Evolutionary conservation across 2,113 vertebrate genomes (phyloP).

Genomic region (Silurus meridionalis): DNA sequence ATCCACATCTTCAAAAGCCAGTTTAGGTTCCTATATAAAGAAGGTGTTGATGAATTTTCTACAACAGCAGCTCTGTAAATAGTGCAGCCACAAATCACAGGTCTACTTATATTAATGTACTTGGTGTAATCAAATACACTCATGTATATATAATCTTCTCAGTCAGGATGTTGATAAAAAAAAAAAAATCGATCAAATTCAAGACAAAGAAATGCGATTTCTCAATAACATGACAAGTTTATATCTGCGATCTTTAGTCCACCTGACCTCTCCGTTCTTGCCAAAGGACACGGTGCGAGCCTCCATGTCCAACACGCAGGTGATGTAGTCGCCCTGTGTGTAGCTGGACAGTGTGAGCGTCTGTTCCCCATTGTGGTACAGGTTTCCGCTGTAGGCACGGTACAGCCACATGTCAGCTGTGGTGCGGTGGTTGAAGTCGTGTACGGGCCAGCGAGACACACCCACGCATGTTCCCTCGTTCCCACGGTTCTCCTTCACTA

Average conservation of each 20-base stretch:
- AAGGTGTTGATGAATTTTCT: background rate
- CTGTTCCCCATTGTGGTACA: slow-evolving; percentile 78
- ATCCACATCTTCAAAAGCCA: slow-evolving; percentile 79
- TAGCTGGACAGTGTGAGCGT: slow-evolving; percentile 74
- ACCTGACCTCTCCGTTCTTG: slow-evolving; percentile 67
- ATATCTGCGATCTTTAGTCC: background rate
- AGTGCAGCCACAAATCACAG: too few relatives aligned
- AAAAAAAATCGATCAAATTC: too few relatives aligned
- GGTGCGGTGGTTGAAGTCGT: slow-evolving; percentile 80
- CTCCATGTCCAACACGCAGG: slow-evolving; percentile 80
- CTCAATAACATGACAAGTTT: background rate
- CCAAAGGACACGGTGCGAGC: slow-evolving; percentile 79
- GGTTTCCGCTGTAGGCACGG: slow-evolving; percentile 78
- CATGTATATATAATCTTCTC: too few relatives aligned
- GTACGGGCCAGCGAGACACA: slow-evolving; percentile 77
- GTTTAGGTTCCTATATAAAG: slow-evolving; percentile 71
- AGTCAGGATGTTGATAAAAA: too few relatives aligned
- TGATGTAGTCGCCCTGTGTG: slow-evolving; percentile 79
- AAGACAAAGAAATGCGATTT: background rate
- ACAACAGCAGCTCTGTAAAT: background rate
- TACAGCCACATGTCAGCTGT: slow-evolving; percentile 83
- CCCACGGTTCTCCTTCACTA: slow-evolving; percentile 78
- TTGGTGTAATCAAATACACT: background rate
- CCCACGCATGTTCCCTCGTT: slow-evolving; percentile 79
- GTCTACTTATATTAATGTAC: background rate